Evolutionary conservation across 2,113 vertebrate species (phyloP).

Genomic region (Boleophthalmus pectinirostris): DNA sequence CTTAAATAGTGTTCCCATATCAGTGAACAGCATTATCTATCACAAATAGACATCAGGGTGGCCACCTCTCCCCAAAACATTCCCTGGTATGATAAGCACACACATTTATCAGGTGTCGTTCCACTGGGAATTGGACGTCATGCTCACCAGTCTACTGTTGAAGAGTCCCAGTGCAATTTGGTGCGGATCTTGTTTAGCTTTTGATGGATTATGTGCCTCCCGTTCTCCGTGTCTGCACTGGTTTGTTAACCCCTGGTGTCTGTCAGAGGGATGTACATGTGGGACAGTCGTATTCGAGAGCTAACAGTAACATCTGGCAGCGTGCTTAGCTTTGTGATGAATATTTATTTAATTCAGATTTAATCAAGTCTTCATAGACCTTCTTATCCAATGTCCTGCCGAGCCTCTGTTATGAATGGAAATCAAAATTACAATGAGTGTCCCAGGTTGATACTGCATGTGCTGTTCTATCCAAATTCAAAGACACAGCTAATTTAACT

Average conservation of each 20-base stretch:
- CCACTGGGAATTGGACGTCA: constrained; percentile 12
- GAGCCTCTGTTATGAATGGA: constrained; percentile 46
- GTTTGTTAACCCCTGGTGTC: constrained; percentile 39
- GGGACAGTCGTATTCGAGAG: constrained; percentile 47
- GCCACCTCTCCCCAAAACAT: constrained; percentile 16
- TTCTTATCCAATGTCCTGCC: constrained; percentile 42
- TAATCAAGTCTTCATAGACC: constrained; percentile 62
- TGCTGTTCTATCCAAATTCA: constrained; percentile 67
- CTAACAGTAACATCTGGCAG: constrained; percentile 66
- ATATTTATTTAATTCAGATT: constrained; percentile 63
- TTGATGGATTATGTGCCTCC: constrained; percentile 56
- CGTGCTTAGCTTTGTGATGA: constrained; percentile 41
- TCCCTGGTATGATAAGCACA: constrained; percentile 23
- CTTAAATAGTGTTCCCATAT: constrained; percentile 33
- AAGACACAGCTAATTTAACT: constrained; percentile 69
- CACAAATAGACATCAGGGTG: constrained; percentile 38
- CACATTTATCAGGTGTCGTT: constrained; percentile 12
- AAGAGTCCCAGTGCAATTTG: constrained; percentile 34
- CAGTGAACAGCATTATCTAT: constrained; percentile 30
- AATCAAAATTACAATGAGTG: constrained; percentile 55
- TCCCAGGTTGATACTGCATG: constrained; percentile 65
- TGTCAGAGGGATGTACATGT: constrained; percentile 52
- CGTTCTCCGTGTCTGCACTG: constrained; percentile 15
- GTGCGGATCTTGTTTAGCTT: constrained; percentile 43
- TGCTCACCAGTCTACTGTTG: constrained; percentile 3